phyloP scores from a whole-genome alignment of 1,140 invertebrate genomes.

The Mizuhopecten yessoensis region DNA sequence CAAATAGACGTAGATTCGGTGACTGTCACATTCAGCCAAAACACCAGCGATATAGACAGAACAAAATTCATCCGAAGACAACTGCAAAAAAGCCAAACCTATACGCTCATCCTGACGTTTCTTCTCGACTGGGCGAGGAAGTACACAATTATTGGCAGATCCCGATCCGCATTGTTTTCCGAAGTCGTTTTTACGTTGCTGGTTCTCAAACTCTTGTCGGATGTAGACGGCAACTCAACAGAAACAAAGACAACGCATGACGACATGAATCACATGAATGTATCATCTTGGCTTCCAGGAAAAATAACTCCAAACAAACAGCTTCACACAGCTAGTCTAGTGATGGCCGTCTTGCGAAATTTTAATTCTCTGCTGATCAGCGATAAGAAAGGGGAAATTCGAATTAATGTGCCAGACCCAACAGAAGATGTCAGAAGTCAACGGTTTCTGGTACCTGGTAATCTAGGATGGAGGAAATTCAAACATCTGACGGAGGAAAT shows the following conservation, averaged over 20 bases:
- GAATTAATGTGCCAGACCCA: neutral
- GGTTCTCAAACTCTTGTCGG: neutral
- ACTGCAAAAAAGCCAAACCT: neutral
- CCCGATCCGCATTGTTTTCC: neutral
- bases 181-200: neutral
- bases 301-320: neutral
- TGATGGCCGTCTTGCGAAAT: neutral
- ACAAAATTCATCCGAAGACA: neutral
- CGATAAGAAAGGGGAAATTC: neutral
- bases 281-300: neutral
- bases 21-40: neutral
- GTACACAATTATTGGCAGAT: neutral
- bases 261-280: neutral
- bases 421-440: neutral
- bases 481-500: conserved; percentile 43
- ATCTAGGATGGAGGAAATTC: neutral
- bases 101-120: neutral
- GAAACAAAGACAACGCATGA: neutral
- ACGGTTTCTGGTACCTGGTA: neutral
- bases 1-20: neutral
- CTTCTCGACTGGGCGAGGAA: conserved; percentile 9
- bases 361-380: neutral
- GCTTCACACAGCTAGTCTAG: neutral
- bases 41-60: neutral
- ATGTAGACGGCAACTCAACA: neutral